Conservation (phyloP, 2,797 vertebrate species). For the Eurystomus glaucurus region DNA sequence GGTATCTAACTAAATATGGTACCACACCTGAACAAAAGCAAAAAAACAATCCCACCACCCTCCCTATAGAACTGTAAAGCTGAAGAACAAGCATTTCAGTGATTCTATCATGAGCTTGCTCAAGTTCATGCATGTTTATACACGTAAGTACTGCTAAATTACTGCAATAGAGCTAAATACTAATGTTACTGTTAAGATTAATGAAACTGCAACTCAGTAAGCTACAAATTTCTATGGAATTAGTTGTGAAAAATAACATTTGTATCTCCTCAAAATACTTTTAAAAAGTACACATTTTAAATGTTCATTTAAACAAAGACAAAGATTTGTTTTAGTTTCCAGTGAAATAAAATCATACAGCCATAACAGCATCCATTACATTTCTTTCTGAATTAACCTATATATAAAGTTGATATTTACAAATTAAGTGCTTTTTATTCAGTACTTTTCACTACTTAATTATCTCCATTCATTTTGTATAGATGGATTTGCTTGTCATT, state of each 20-base stretch:
- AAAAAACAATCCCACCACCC: too few relatives aligned
- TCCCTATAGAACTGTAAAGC: not conserved
- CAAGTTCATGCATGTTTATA: not conserved
- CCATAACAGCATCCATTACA: not conserved
- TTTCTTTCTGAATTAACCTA: not conserved
- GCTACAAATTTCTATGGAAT: not conserved
- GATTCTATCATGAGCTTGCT: not conserved
- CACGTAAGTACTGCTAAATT: not conserved
- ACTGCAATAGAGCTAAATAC: not conserved
- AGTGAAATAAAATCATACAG: not conserved
- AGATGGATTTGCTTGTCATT: not conserved
- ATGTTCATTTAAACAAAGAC: not conserved
- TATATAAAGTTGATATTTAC: not conserved
- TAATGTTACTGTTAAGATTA: not conserved
- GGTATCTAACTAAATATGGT: too few relatives aligned
- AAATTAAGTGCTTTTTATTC: not conserved
- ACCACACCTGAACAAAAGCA: rapidly evolving
- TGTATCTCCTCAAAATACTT: not conserved
- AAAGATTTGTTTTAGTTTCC: not conserved
- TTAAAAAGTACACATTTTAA: not conserved
- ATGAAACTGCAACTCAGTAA: not conserved
- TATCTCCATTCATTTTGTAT: not conserved
- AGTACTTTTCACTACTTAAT: not conserved
- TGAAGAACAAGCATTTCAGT: not conserved
- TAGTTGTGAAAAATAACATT: not conserved